A percentile compares a stretch with the other conserved stretches of the same genome.
phyloP scores from a whole-genome alignment of 1,140 invertebrate genomes.

The Scylla paramamosain region DNA sequence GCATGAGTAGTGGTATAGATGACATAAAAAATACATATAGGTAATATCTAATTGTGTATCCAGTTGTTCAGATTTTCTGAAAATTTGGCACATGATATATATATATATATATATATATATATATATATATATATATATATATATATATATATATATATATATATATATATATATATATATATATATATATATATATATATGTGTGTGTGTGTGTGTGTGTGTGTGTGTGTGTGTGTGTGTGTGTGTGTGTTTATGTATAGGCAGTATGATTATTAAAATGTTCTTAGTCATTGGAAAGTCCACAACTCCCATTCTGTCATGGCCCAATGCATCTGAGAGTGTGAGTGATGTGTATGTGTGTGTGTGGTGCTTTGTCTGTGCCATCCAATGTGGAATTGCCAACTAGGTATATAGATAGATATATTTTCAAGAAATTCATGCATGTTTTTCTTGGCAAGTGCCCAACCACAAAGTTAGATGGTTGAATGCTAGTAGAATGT shows the following conservation, averaged over 20 bases:
- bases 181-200: slow-evolving; percentile 13
- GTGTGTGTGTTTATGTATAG: no score
- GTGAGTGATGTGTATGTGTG: neutral
- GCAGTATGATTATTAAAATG: neutral
- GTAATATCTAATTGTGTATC: neutral
- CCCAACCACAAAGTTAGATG: no score
- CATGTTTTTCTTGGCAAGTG: no score
- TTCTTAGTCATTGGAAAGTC: neutral
- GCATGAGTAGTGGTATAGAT: no score
- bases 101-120: neutral
- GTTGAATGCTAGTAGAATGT: no score
- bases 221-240: neutral
- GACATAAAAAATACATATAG: slow-evolving; percentile 12
- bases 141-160: slow-evolving; percentile 38
- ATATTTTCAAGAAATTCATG: neutral
- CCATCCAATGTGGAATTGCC: no score
- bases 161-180: slow-evolving; percentile 36
- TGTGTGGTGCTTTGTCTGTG: neutral
- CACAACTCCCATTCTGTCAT: neutral
- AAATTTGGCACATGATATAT: neutral
- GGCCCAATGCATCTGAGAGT: neutral
- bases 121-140: neutral
- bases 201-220: slow-evolving; percentile 7
- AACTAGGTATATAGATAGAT: neutral
- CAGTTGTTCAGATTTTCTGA: neutral